Conservation (phyloP, 2,797 vertebrate species). For the Ciconia nigra region DNA sequence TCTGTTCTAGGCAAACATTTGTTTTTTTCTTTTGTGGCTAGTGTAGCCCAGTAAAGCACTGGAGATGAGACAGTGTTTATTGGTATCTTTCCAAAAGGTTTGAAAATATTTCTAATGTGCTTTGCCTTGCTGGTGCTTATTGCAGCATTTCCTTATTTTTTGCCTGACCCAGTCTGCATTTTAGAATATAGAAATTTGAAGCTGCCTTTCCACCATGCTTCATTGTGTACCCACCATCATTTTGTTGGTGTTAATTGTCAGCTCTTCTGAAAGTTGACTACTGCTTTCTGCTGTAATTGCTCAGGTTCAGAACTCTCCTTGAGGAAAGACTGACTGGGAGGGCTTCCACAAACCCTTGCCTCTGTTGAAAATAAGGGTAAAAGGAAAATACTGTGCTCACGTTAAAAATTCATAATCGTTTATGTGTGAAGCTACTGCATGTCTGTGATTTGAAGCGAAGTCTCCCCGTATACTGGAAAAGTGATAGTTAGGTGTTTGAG, state of each 20-base stretch:
- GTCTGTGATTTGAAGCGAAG: not conserved
- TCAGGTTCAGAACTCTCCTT: not conserved
- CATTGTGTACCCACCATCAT: not conserved
- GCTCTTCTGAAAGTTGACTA: not conserved
- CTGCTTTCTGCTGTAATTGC: not conserved
- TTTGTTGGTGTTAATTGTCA: not conserved
- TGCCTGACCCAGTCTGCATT: not conserved
- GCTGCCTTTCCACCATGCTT: not conserved
- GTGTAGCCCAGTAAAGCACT: not conserved
- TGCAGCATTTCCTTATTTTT: not conserved
- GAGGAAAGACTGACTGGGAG: not conserved
- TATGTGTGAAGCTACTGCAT: not conserved
- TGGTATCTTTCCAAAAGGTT: not conserved
- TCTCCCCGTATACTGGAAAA: not conserved
- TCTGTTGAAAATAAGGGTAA: not conserved
- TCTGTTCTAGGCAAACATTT: not conserved
- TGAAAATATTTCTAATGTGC: not conserved
- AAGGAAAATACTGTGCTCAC: not conserved
- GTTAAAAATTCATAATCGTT: not conserved
- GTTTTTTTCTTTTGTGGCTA: not conserved
- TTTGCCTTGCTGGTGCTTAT: not conserved
- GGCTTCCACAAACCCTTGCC: not conserved
- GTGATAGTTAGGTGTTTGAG: not conserved
- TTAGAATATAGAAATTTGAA: not conserved
- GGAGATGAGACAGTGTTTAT: not conserved